Evolutionary conservation across 2,113 vertebrate genomes (phyloP).

Genomic region (Ciconia maguari): DNA sequence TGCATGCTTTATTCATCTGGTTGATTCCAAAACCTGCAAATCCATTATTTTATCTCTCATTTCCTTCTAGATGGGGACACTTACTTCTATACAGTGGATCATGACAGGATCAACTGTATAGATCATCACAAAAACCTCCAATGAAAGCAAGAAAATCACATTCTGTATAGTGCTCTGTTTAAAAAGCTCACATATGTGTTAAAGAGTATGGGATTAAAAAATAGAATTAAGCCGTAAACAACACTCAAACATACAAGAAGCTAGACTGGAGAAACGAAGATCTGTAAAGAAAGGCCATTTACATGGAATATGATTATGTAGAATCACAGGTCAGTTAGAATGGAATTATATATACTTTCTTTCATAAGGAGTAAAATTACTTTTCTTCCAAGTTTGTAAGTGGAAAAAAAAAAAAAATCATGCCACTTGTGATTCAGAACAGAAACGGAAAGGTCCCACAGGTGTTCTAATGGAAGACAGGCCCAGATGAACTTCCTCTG

Average conservation of each 20-base stretch:
- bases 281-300: not conserved
- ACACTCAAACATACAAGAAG: not conserved
- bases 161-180: not conserved
- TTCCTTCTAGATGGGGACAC: not conserved
- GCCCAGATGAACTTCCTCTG: not conserved
- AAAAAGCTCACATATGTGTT: not conserved
- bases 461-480: not conserved
- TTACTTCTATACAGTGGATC: not conserved
- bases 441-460: not conserved
- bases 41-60: not conserved
- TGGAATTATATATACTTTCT: not conserved
- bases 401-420: too few relatives aligned
- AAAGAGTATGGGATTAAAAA: not conserved
- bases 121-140: not conserved
- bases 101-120: not conserved
- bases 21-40: not conserved
- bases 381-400: not conserved
- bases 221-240: not conserved
- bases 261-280: not conserved
- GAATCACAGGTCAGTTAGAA: not conserved
- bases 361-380: not conserved
- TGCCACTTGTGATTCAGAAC: not conserved
- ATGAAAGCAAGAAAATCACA: not conserved
- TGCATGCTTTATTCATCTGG: not conserved
- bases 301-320: not conserved